phyloP scores from a whole-genome alignment of 2,888 invertebrate genomes.

The Lepidocyrtoides sp. region DNA sequence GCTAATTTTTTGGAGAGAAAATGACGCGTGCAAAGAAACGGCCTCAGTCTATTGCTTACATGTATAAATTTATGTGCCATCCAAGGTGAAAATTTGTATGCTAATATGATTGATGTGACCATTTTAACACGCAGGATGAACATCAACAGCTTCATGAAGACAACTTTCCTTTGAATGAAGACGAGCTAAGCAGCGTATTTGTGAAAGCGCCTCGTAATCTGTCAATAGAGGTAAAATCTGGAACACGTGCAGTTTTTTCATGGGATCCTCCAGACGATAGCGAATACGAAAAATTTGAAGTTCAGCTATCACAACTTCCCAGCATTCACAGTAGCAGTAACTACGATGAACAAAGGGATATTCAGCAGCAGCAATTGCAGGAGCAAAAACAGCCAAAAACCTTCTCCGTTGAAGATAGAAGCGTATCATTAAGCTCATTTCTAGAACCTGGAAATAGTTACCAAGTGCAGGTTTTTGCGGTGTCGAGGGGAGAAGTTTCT shows the following conservation, averaged over 20 bases:
- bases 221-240: conserved; percentile 69
- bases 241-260: conserved; percentile 70
- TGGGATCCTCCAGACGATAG: conserved; percentile 78
- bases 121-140: conserved; percentile 70
- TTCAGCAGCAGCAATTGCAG: conserved; percentile 41
- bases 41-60: too few relatives aligned
- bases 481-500: conserved; percentile 64
- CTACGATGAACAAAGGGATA: conserved; percentile 60
- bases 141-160: conserved; percentile 70
- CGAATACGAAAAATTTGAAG: conserved; percentile 71
- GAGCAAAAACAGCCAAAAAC: conserved; percentile 74
- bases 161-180: conserved; percentile 64
- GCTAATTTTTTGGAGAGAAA: too few relatives aligned
- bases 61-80: too few relatives aligned
- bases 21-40: too few relatives aligned
- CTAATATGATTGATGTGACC: too few relatives aligned
- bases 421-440: conserved; percentile 71
- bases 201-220: conserved; percentile 69
- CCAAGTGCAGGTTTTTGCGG: conserved; percentile 77
- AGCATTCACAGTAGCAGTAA: background rate
- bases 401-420: conserved; percentile 74
- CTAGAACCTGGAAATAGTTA: conserved; percentile 80
- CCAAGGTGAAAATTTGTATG: too few relatives aligned
- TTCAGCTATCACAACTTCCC: conserved; percentile 57
- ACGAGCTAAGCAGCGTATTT: conserved; percentile 21